Conservation (phyloP, 2,113 vertebrate species). For the Merops nubicus region DNA sequence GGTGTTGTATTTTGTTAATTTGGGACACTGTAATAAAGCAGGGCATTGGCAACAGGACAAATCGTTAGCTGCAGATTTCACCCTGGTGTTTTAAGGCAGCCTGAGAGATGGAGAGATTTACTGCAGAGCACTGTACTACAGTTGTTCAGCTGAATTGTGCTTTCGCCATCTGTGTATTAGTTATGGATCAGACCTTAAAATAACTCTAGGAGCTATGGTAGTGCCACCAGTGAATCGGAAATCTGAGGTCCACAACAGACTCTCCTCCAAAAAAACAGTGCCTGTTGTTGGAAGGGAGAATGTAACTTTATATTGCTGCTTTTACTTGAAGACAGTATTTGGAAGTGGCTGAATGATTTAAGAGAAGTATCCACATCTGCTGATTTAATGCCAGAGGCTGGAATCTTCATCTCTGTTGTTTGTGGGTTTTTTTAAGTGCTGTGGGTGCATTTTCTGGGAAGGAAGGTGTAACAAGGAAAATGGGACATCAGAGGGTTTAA, state of each 20-base stretch:
- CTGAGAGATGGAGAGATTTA: neutral
- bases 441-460: neutral
- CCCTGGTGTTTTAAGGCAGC: neutral
- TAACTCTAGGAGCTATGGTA: neutral
- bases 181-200: neutral
- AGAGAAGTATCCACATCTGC: neutral
- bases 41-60: neutral
- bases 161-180: neutral
- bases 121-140: neutral
- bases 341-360: neutral
- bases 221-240: neutral
- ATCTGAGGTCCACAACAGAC: accelerated
- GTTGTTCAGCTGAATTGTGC: neutral
- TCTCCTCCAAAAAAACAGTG: neutral
- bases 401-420: neutral
- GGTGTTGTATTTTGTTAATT: no score
- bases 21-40: neutral
- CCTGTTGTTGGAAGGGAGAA: neutral
- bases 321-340: neutral
- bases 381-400: neutral
- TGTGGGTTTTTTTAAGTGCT: neutral
- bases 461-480: neutral
- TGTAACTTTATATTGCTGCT: neutral
- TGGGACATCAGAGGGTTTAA: neutral
- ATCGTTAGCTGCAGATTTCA: neutral